A percentile compares a stretch with the other conserved stretches of the same genome.
phyloP scores from a whole-genome alignment of 2,888 invertebrate genomes.

The Augochlorella aurata region DNA sequence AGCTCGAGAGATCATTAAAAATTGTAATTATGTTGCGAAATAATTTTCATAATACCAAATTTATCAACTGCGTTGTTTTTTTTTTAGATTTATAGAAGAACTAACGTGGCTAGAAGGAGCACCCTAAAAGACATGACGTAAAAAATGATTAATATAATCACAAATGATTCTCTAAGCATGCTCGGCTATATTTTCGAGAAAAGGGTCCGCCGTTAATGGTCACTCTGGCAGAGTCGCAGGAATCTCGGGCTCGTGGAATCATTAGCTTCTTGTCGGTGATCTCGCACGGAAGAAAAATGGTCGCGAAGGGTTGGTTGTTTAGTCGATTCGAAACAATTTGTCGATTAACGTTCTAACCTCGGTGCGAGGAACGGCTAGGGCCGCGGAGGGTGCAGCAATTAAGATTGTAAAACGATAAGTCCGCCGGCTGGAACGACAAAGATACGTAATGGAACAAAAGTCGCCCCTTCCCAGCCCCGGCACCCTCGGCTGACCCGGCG shows the following conservation, averaged over 20 bases:
- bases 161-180: too few relatives aligned
- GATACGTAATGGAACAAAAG: conserved; percentile 64
- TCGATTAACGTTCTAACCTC: neutral
- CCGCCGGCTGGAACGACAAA: conserved; percentile 47
- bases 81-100: too few relatives aligned
- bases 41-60: too few relatives aligned
- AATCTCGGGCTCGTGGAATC: neutral
- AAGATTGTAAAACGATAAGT: conserved; percentile 55
- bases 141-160: too few relatives aligned
- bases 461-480: conserved; percentile 19
- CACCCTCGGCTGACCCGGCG: conserved; percentile 30
- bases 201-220: too few relatives aligned
- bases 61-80: too few relatives aligned
- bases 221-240: neutral
- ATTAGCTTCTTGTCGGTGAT: neutral
- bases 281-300: neutral
- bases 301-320: neutral
- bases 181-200: too few relatives aligned
- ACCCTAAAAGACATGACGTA: too few relatives aligned
- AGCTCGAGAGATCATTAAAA: too few relatives aligned
- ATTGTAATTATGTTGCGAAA: too few relatives aligned
- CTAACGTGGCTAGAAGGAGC: too few relatives aligned
- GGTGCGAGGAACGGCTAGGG: neutral
- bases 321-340: conserved; percentile 8
- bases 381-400: conserved; percentile 48